Percentiles rank a stretch among this genome's conserved stretches.
These are phyloP conservation scores for Drosophila phalerata DNA, from an alignment of 2,888 invertebrate species.

Conservation along the genomic window DNA sequence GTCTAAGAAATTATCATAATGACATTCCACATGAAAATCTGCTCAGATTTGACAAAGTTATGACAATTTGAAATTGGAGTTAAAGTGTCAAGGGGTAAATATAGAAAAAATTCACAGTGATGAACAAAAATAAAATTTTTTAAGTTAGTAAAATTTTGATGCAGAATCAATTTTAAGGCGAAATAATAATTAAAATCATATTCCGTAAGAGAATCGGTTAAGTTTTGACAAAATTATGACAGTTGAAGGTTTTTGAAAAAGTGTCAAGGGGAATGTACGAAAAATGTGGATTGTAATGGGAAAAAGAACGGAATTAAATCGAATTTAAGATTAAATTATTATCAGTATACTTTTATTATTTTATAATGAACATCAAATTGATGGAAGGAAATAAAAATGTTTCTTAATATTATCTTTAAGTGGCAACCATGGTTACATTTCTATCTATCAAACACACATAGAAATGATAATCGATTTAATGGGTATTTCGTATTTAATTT, in stretches of 20 bases:
- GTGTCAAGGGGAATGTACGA: too few relatives aligned
- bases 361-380: too few relatives aligned
- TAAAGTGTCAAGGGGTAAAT: too few relatives aligned
- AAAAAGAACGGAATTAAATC: too few relatives aligned
- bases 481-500: constrained; percentile 39
- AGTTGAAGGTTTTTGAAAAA: neutral
- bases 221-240: neutral
- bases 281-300: too few relatives aligned
- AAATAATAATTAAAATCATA: neutral
- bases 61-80: neutral
- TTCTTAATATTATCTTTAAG: neutral
- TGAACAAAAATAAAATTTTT: neutral
- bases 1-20: neutral
- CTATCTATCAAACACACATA: neutral
- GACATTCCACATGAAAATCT: neutral
- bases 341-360: too few relatives aligned
- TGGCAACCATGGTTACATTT: neutral
- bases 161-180: neutral
- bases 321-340: too few relatives aligned
- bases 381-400: neutral
- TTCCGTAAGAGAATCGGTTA: neutral
- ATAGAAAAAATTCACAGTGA: too few relatives aligned
- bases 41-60: neutral
- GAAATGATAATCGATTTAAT: constrained; percentile 54
- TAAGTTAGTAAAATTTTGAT: neutral